Conservation (phyloP, 2,888 invertebrate genomes). For the Platycnemis pennipes region DNA sequence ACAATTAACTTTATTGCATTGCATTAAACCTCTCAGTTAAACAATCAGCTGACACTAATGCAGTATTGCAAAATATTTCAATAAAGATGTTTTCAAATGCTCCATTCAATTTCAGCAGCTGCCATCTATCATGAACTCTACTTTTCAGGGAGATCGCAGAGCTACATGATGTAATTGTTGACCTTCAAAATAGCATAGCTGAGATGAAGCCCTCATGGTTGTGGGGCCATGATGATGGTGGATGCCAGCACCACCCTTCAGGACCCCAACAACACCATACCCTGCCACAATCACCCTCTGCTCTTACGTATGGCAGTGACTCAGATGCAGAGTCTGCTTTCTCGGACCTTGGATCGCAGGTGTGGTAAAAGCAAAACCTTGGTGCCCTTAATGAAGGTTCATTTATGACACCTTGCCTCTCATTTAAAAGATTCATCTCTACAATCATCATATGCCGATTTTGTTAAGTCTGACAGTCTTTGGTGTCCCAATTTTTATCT, state of each 20-base stretch:
- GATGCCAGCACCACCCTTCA: conserved; percentile 57
- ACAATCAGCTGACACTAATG: no score
- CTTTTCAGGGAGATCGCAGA: conserved; percentile 71
- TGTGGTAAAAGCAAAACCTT: neutral
- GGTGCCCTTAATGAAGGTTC: no score
- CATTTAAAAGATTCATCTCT: no score
- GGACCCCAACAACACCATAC: conserved; percentile 68
- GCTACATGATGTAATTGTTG: conserved; percentile 69
- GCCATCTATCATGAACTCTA: conserved; percentile 10
- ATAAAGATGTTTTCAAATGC: no score
- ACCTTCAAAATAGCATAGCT: conserved; percentile 69
- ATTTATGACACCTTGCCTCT: no score
- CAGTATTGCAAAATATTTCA: no score
- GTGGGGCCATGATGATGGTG: conserved; percentile 64
- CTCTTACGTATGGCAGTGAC: conserved; percentile 54
- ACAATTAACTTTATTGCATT: no score
- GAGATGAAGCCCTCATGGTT: conserved; percentile 60
- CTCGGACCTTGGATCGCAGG: conserved; percentile 65
- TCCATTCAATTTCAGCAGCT: no score
- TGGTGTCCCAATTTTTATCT: no score
- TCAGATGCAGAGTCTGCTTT: conserved; percentile 67
- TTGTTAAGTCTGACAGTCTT: no score
- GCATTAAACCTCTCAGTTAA: no score
- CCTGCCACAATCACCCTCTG: conserved; percentile 34
- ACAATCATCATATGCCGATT: neutral